Conservation (phyloP, 2,888 invertebrate species). For the Eilema depressum region DNA sequence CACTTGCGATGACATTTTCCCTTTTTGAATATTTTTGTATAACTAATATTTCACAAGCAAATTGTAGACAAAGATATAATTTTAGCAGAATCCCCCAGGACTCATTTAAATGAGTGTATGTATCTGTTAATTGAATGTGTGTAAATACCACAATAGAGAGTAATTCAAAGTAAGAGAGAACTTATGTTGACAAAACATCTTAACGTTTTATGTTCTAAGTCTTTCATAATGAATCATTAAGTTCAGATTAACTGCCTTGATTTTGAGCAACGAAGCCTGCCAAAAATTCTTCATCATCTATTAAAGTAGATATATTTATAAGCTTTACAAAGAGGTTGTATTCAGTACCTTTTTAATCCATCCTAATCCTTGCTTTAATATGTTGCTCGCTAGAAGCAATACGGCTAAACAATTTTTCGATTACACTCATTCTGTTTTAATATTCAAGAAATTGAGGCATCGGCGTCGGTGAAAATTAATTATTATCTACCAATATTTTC, state of each 20-base stretch:
- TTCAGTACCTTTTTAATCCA: constrained; percentile 11
- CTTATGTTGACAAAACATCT: background rate
- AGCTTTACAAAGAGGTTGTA: background rate
- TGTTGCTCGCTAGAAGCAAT: constrained; percentile 11
- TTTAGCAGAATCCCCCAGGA: too few relatives aligned
- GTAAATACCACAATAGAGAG: too few relatives aligned
- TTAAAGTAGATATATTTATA: background rate
- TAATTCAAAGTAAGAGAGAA: background rate
- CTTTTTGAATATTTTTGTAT: too few relatives aligned
- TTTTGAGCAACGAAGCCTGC: background rate
- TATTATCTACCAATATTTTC: constrained; percentile 22
- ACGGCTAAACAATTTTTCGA: constrained; percentile 18
- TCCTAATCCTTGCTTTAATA: constrained; percentile 18
- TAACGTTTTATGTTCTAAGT: background rate
- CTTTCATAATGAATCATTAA: background rate
- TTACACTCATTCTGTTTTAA: constrained; percentile 19
- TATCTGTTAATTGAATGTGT: too few relatives aligned
- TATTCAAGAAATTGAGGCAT: constrained; percentile 18
- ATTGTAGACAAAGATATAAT: too few relatives aligned
- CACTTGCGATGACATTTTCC: too few relatives aligned
- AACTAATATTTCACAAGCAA: too few relatives aligned
- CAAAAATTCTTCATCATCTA: background rate
- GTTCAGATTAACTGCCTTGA: background rate
- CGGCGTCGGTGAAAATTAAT: constrained; percentile 22
- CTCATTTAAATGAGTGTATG: too few relatives aligned